These are phyloP conservation scores for Drosophila vallismaia DNA, from an alignment of 2,888 invertebrate species.

Conservation along the genomic window DNA sequence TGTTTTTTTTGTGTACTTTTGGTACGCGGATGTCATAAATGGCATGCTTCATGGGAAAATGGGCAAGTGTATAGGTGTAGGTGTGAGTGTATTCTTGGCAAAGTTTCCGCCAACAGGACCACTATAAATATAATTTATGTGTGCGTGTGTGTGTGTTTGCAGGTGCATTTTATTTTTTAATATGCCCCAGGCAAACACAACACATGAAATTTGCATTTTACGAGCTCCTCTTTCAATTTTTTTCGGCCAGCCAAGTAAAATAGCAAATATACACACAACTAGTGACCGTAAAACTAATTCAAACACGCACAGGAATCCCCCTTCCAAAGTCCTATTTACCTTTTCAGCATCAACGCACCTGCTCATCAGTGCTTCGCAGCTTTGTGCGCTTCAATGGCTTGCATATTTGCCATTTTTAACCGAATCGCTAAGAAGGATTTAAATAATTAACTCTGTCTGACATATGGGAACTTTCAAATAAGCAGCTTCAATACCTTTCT, in stretches of 20 bases:
- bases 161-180: slow-evolving; percentile 76
- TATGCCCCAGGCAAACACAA: slow-evolving; percentile 55
- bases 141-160: slow-evolving; percentile 58
- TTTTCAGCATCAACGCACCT: slow-evolving; percentile 8
- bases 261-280: slow-evolving; percentile 37
- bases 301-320: slow-evolving; percentile 20
- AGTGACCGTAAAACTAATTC: slow-evolving; percentile 40
- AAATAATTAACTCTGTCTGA: background rate
- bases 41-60: slow-evolving; percentile 65
- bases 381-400: slow-evolving; percentile 6
- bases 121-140: slow-evolving; percentile 76
- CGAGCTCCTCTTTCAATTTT: slow-evolving; percentile 28
- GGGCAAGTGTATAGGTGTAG: slow-evolving; percentile 25
- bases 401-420: slow-evolving; percentile 11
- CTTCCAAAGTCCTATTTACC: background rate
- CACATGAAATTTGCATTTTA: slow-evolving; percentile 72
- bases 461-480: background rate
- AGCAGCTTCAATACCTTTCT: background rate
- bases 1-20: slow-evolving; percentile 29
- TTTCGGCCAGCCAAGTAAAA: slow-evolving; percentile 24
- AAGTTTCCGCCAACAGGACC: slow-evolving; percentile 51
- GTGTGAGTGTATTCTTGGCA: slow-evolving; percentile 19
- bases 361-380: background rate
- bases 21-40: slow-evolving; percentile 75
- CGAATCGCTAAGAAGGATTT: background rate